Base-by-base conservation (phyloP, 2,113 vertebrate genomes). In the Labeo catla region DNA sequence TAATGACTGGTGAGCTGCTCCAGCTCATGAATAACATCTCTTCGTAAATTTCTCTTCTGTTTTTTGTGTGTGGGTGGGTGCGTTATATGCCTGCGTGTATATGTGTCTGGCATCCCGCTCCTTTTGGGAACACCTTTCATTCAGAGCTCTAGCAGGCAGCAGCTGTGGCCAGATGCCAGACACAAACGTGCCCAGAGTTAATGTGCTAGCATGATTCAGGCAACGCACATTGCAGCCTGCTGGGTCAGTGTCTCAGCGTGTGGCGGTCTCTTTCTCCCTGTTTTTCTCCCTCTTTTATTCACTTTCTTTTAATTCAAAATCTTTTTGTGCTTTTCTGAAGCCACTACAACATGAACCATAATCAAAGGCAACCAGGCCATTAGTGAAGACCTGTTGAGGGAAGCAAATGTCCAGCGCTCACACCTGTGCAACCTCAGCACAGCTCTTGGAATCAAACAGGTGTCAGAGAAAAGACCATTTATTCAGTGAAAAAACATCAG, bases 91-190 rank as follows among this genome's bases (percentile, higher is more conserved):
- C 11, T 74, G 34, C 43, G 39, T 77, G 49, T 34, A 23, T 43
- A 2, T 70, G 73, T 70, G 61, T 54, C 34, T 68, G 65, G 52
- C 49, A 1, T 45, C 28, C 81, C 23, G 0, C 66, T 84, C 47
- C 16, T 72, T 65, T 59, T 74, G 68, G 76, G n/a, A 85, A 57
- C 84, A 85, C 28, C 59, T 68, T 79, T 85, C 76, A 79, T 77
- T 79, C 47, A 76, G 52, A 65, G 83, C 59, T 84, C 54, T 59
- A 57, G 19, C 82, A 50, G n/a, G 76, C 82, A 84, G 68, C 68
- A 73, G 50, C 16, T 28, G 66, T 84, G 82, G 68, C 68, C 68
- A 54, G 81, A 34, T 70, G 61, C 81, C 81, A 84, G 82, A 84
- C 49, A n/a, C 50, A 72, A 15, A 73, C 82, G 34, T 84, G 47